Evolutionary conservation across 2,888 invertebrate genomes (phyloP), one percentile per base, ranked within the genome.

Genomic region (Busseola fusca): DNA sequence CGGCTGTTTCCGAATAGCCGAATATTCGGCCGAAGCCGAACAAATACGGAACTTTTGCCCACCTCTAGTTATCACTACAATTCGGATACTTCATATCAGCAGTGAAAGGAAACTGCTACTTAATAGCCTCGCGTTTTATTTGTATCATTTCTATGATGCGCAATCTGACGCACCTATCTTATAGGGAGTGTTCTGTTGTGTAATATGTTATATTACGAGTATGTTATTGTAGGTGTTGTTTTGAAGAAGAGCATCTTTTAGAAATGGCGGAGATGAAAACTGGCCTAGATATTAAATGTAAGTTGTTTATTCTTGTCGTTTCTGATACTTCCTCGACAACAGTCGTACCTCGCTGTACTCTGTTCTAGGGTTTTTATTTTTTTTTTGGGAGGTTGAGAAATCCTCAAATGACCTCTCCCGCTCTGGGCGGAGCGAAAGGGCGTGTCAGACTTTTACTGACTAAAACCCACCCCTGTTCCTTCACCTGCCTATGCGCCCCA

Each of bases 91-190:
- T 72, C 66, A 69, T 76, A 82, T 84, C 78, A 76, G 80, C 65
- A 80, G 94, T 94, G 94, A 94, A 94, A 94, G 94, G 93, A 87
- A 87, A 81, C 80, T 83, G 86, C 87, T 83, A 79, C 83, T 80
- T 93, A 93, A 93, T 93, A 92, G 91, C 87, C 82, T 74, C 80
- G 85, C 74, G 83, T 87, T 89, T 88, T 91, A 94, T 93, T 92
- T 90, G 90, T 93, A 94, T 92, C 92, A 94, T 88, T 93, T 86
- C 87, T 89, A 84, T 81, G 88, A 90, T 88, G 91, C 88, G 90
- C 86, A 89, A 89, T 88, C 85, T 63, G 76, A 69, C 85, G 82
- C 89, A 89, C 88, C 88, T 89, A 88, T 65, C 62, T 64, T 75
- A 73, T 78, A 85, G 69, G 72, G 83, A 60, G 78, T 82, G 81